These are phyloP conservation scores for Trachops cirrhosus DNA, from an alignment of 2,797 vertebrate species.

Conservation along the genomic window DNA sequence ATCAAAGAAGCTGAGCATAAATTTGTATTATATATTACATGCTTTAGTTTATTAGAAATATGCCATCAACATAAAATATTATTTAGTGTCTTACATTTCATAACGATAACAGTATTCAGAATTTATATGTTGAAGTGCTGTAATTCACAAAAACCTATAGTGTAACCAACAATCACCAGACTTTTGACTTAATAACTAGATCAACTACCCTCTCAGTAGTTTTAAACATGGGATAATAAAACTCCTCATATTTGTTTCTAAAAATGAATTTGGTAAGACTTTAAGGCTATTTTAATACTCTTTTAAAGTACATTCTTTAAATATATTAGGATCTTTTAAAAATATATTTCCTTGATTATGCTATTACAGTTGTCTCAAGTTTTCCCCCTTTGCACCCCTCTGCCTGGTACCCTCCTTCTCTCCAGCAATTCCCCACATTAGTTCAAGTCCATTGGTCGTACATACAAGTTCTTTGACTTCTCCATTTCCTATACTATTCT, in stretches of 20 bases:
- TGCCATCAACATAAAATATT: background rate
- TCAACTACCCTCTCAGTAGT: background rate
- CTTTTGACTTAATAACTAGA: background rate
- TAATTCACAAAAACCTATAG: background rate
- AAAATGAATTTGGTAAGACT: conserved; percentile 4
- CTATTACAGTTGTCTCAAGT: too few relatives aligned
- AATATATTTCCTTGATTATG: background rate
- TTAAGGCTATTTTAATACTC: background rate
- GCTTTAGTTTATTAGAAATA: conserved; percentile 16
- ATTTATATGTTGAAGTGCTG: background rate
- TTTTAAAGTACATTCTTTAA: background rate
- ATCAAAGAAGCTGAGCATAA: conserved; percentile 62
- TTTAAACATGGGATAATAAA: conserved; percentile 27
- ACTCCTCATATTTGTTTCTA: background rate
- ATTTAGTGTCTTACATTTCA: background rate
- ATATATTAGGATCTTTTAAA: background rate
- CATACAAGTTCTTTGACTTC: too few relatives aligned
- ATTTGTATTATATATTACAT: background rate
- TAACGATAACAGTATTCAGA: conserved; percentile 4
- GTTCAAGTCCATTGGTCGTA: too few relatives aligned
- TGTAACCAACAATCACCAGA: background rate
- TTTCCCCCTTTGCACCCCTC: too few relatives aligned
- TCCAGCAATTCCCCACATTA: too few relatives aligned
- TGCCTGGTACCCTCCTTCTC: too few relatives aligned
- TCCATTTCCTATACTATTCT: too few relatives aligned